Conservation (phyloP, 2,888 invertebrate species). For the Pyrochroa serraticornis region DNA sequence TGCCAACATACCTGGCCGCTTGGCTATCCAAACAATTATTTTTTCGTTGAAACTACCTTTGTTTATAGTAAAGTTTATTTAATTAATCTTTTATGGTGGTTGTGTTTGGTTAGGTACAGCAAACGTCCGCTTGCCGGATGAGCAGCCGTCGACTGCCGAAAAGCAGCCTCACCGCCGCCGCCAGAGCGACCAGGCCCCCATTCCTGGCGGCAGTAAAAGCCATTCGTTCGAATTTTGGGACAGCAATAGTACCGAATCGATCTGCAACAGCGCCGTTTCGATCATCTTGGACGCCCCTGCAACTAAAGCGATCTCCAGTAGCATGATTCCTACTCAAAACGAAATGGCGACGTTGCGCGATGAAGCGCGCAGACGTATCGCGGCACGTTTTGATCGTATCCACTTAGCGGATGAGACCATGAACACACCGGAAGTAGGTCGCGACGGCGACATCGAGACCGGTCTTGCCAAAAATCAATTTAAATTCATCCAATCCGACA, state of each 20-base stretch:
- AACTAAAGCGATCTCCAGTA: conserved; percentile 11
- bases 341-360: conserved; percentile 22
- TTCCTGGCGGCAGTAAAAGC: conserved; percentile 47
- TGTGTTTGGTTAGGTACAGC: conserved; percentile 35
- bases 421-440: conserved; percentile 50
- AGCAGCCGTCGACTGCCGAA: conserved; percentile 41
- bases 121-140: conserved; percentile 36
- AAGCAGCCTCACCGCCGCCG: conserved; percentile 44
- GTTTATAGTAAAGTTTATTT: too few relatives aligned
- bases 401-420: conserved; percentile 30
- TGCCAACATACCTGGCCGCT: too few relatives aligned
- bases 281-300: conserved; percentile 49
- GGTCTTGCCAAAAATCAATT: conserved; percentile 63
- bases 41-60: too few relatives aligned
- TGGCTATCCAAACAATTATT: too few relatives aligned
- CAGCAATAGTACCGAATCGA: conserved; percentile 55
- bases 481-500: conserved; percentile 60
- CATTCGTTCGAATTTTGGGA: conserved; percentile 48
- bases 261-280: conserved; percentile 60
- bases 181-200: conserved; percentile 29
- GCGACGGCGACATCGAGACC: conserved; percentile 64
- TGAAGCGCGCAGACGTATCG: conserved; percentile 1
- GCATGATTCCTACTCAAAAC: conserved; percentile 29
- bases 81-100: neutral
- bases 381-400: conserved; percentile 8